Evolutionary conservation across 2,888 invertebrate species (phyloP), one percentile per base, ranked within the genome.

Genomic region (Diaprepes abbreviatus): DNA sequence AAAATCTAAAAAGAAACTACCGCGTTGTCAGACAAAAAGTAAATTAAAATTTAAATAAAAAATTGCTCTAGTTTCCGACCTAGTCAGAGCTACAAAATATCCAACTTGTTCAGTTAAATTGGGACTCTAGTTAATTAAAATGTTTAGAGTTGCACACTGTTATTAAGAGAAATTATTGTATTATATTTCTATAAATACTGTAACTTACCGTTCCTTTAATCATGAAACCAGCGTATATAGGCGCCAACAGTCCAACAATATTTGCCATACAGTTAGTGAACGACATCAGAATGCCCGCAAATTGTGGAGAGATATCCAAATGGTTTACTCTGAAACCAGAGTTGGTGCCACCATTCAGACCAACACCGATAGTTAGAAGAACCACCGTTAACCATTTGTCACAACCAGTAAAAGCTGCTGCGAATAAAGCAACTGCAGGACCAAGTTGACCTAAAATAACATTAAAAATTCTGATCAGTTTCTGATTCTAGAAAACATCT

Each of bases 181-280:
- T n/a, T n/a, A n/a, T n/a, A n/a, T n/a, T n/a, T n/a, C n/a, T n/a
- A n/a, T n/a, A n/a, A n/a, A n/a, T n/a, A 35, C 17, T 9, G 9
- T 24, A 24, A 75, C 86, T 84, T 82, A 92, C 92, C 84, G 88
- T 88, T 83, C 90, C 89, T 76, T 91, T 89, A 75, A 94, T 92
- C 75, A 96, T 89, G 81, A 92, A 88, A 28, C 95, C 95, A 52
- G 94, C 95, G 1, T 91, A 90, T 72, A 93, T 91, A 35, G 95
- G 95, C 1, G 95, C 95, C 57, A 95, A 85, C 9, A 96, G 87
- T 43, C 95, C 96, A 0, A 94, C 93, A 65, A 95, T 85, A 85
- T 95, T 96, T 57, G 95, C 95, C 69, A 91, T 86, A 76, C 94
- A 95, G 85, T 96, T 96, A 57, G 95, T 95, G 80, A 96, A 92